Base-by-base conservation (phyloP, 2,888 invertebrate genomes). In the Drosophila kambysellisi region DNA sequence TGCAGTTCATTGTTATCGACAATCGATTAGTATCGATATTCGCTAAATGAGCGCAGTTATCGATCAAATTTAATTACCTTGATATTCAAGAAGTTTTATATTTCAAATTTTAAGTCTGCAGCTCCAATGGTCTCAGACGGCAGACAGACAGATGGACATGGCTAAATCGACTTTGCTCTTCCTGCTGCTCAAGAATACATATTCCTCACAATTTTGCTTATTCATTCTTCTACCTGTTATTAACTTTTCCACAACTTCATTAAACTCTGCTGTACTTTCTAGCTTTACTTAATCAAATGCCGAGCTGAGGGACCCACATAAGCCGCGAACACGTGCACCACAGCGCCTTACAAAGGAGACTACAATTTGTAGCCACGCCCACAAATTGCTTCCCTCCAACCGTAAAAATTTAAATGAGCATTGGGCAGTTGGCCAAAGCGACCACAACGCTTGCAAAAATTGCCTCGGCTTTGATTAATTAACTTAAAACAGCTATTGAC, bases 401-500 rank as follows among this genome's bases (percentile, higher is more conserved):
- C 12, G 25, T 1, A 29, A n/a, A 58, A 65, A 70, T 66, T 65
- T 25, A 75, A 70, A 75, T 70, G 76, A 43, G 64, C 65, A 25
- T 46, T 58, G 67, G 53, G 35, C 74, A 61, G 60, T 32, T 46
- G 41, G 59, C 61, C 56, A 79, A 75, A 79, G 76, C 54, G 51
- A 81, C 89, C 87, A 66, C 89, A 83, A 63, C 60, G 77, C 63
- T 73, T 64, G 78, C 72, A 73, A 76, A 89, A 86, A 83, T 82
- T 80, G 76, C 72, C 79, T 73, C 66, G 67, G 82, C 86, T 86
- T 86, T 89, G 89, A 89, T 86, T 86, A 86, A 86, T 86, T 86
- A 86, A 86, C 89, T 86, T 84, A 89, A 89, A 89, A 74, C 78
- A 89, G 74, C 77, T 79, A 81, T 81, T 79, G 81, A 74, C 83